Evolutionary conservation across 1,140 invertebrate genomes (phyloP), one percentile per base, ranked within the genome.

Genomic region (Parasteatoda tepidariorum): DNA sequence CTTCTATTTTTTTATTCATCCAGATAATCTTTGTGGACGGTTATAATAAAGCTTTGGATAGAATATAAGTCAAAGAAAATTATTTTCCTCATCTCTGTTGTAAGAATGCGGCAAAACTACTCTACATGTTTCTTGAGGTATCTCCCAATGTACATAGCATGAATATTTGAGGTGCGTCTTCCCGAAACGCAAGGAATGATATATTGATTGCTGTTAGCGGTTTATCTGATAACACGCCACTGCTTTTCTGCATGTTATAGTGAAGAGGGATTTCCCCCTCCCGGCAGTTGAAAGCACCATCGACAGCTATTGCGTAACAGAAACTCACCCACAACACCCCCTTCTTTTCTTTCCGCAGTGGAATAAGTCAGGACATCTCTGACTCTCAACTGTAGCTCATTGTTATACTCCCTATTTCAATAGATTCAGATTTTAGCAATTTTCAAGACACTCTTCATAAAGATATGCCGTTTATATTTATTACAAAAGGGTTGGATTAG

Each of bases 161-260:
- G 76, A 79, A 79, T 79, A 79, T 79, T 79, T 79, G 62, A 79
- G 64, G 31, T 79, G 64, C 76, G 64, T 79, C 68, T 79, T 34
- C 48, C 15, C 22, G 64, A 79, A 64, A 68, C 64, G 64, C 48
- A 68, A n/a, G 24, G 30, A 79, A 79, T 57, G 76, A 79, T 79
- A 54, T 79, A 79, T 79, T 79, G 76, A 79, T 79, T 79, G 26
- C 18, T 57, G 41, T 34, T 66, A 15, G 59, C 54, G 74, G 74
- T 78, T 76, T 78, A 78, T 78, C 59, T 78, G 61, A 64, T 78
- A 61, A 78, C 74, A 74, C 71, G 57, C 71, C n/a, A 57, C 22
- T 74, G 71, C 71, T 18, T 54, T 24, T 18, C 55, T 38, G 31
- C 38, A n/a, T 74, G 22, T 33, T 54, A 30, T 74, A 30, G 48